phyloP scores from a whole-genome alignment of 1,140 invertebrate genomes.

The Formica selysi region DNA sequence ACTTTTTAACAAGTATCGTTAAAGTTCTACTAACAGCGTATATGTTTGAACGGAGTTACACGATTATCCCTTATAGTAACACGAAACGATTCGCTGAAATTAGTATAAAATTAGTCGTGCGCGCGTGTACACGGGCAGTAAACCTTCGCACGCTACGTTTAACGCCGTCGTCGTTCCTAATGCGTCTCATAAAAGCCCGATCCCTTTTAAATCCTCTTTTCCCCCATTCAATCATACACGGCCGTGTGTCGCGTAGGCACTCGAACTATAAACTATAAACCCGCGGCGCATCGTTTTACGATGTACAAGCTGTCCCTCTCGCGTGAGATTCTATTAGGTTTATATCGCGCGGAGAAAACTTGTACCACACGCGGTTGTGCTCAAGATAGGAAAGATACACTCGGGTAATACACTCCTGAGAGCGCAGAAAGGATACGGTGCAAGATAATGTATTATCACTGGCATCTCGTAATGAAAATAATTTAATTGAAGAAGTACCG shows the following conservation, averaged over 20 bases:
- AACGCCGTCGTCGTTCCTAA: constrained; percentile 75
- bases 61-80: constrained; percentile 24
- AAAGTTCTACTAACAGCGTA: not conserved
- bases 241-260: constrained; percentile 56
- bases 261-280: constrained; percentile 83
- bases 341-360: constrained; percentile 60
- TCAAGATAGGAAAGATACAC: constrained; percentile 10
- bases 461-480: constrained; percentile 36
- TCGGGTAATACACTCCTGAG: not conserved
- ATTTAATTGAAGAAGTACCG: constrained; percentile 46
- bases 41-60: not conserved
- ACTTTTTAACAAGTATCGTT: not conserved
- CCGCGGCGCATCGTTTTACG: constrained; percentile 83
- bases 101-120: constrained; percentile 64
- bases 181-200: constrained; percentile 80
- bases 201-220: constrained; percentile 82
- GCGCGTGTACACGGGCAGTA: constrained; percentile 12
- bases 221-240: constrained; percentile 75
- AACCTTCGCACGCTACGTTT: constrained; percentile 52
- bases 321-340: constrained; percentile 79
- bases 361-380: constrained; percentile 1
- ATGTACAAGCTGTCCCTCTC: constrained; percentile 78
- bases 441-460: constrained; percentile 6
- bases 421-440: not conserved
- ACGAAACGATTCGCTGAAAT: constrained; percentile 49